Conservation (phyloP, 2,113 vertebrate genomes). For the Myocastor coypus region DNA sequence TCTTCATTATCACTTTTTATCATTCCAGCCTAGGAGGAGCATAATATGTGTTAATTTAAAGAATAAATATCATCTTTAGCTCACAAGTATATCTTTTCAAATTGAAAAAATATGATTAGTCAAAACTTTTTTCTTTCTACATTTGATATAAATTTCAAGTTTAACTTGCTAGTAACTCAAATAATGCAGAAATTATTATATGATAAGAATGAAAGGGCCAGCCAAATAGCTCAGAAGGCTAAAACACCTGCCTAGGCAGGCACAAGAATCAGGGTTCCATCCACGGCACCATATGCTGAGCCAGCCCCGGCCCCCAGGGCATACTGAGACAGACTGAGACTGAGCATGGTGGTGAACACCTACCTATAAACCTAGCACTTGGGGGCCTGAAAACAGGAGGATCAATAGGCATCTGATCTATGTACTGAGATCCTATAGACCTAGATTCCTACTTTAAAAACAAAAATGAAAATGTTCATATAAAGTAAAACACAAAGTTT, state of each 20-base stretch:
- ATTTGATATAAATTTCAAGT: slow-evolving; percentile 35
- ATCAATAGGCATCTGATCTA: too few species aligned
- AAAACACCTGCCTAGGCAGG: too few species aligned
- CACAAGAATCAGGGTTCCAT: too few species aligned
- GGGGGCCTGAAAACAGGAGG: too few species aligned
- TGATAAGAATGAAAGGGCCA: not conserved
- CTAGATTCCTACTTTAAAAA: too few species aligned
- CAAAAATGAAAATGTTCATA: not conserved
- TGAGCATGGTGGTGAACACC: too few species aligned
- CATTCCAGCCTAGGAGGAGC: slow-evolving; percentile 94
- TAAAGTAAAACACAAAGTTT: not conserved
- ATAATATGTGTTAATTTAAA: slow-evolving; percentile 49
- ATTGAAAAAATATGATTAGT: not conserved
- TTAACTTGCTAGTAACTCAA: slow-evolving; percentile 2
- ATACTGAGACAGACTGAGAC: too few species aligned
- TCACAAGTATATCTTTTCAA: slow-evolving; percentile 8
- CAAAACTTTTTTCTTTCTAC: slow-evolving; percentile 23
- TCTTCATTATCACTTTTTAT: slow-evolving; percentile 96
- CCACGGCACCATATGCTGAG: too few species aligned
- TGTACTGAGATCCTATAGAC: too few species aligned
- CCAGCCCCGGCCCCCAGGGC: too few species aligned
- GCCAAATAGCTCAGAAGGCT: too few species aligned
- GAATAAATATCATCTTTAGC: not conserved
- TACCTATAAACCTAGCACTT: too few species aligned
- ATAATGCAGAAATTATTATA: not conserved